Evolutionary conservation across 2,888 invertebrate species (phyloP).

Genomic region (Aporophyla nigra): DNA sequence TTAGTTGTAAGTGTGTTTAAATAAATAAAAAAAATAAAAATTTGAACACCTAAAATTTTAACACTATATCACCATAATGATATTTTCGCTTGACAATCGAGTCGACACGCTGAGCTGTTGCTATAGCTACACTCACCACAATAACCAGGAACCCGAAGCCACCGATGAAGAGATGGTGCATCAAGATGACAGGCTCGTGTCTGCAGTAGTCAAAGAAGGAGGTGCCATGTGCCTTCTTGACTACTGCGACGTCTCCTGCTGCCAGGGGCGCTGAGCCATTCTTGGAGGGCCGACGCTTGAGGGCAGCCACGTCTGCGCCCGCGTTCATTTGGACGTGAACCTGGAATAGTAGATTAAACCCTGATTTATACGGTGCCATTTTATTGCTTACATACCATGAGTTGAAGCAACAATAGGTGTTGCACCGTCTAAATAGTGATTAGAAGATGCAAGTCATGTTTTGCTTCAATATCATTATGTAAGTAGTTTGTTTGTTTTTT

Average conservation of each 20-base stretch:
- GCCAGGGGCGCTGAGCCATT: slow-evolving; percentile 60
- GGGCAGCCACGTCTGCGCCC: slow-evolving; percentile 62
- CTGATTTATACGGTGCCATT: not conserved
- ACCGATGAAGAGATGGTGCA: slow-evolving; percentile 94
- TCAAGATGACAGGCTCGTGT: slow-evolving; percentile 93
- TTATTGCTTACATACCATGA: not conserved
- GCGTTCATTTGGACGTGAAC: slow-evolving; percentile 83
- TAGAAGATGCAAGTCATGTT: not conserved
- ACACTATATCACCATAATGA: not conserved
- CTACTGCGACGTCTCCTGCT: slow-evolving; percentile 66
- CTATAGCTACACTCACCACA: slow-evolving; percentile 89
- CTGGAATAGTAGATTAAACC: slow-evolving; percentile 67
- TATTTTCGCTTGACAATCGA: not conserved
- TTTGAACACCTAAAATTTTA: too few relatives aligned
- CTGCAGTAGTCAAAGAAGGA: slow-evolving; percentile 90
- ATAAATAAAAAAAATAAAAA: too few relatives aligned
- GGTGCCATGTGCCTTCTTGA: slow-evolving; percentile 60
- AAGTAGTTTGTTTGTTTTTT: too few relatives aligned
- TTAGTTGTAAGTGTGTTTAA: too few relatives aligned
- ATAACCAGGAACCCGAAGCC: slow-evolving; percentile 94
- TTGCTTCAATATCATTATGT: not conserved
- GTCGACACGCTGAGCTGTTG: not conserved
- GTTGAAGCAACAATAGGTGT: not conserved
- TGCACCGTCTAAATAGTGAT: not conserved
- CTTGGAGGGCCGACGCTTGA: slow-evolving; percentile 68